phyloP scores from a whole-genome alignment of 2,113 vertebrate species.

The Pipa parva region DNA sequence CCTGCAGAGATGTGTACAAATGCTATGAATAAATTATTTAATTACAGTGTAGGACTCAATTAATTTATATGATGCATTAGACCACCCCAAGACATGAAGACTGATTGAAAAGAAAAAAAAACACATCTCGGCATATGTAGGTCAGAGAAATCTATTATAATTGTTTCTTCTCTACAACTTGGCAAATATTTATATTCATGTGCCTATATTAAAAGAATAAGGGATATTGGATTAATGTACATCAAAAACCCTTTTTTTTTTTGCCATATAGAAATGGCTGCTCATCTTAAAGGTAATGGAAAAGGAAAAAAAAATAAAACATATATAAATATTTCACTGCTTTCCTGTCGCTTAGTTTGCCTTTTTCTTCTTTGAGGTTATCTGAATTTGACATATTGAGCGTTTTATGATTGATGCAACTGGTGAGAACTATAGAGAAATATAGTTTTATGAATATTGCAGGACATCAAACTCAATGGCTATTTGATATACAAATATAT shows the following conservation, averaged over 20 bases:
- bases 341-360: slow-evolving; percentile 5
- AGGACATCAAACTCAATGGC: too few species aligned
- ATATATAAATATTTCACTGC: not conserved
- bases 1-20: slow-evolving; percentile 43
- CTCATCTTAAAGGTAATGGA: not conserved
- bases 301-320: too few species aligned
- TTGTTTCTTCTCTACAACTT: slow-evolving; percentile 27
- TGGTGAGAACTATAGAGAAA: too few species aligned
- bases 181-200: slow-evolving; percentile 24
- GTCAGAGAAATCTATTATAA: slow-evolving; percentile 38
- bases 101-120: slow-evolving; percentile 8
- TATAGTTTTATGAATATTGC: too few species aligned
- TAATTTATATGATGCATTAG: slow-evolving; percentile 35
- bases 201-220: slow-evolving; percentile 29
- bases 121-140: slow-evolving; percentile 34
- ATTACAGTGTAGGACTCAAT: slow-evolving; percentile 43
- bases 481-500: too few species aligned
- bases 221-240: slow-evolving; percentile 25
- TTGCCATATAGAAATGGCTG: not conserved
- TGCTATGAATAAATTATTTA: slow-evolving; percentile 44
- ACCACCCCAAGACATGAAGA: slow-evolving; percentile 42
- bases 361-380: slow-evolving; percentile 1
- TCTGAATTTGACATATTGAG: not conserved
- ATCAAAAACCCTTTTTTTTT: slow-evolving; percentile 19
- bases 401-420: too few species aligned